These are phyloP conservation scores for Cantharis lateralis DNA, from an alignment of 2,888 invertebrate genomes.

Conservation along the genomic window DNA sequence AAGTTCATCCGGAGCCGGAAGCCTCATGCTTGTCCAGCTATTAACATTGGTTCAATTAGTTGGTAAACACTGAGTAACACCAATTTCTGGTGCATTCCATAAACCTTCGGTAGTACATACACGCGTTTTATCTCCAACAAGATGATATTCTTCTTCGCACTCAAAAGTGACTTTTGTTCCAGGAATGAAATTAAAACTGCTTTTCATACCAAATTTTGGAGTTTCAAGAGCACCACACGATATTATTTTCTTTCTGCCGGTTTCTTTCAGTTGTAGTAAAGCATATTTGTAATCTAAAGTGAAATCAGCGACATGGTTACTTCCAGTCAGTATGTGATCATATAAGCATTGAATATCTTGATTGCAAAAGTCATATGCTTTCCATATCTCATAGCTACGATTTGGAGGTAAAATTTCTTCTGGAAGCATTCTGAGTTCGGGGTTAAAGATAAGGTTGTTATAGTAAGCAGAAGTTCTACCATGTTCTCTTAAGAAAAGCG, in stretches of 20 bases:
- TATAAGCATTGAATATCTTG: constrained; percentile 74
- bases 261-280: constrained; percentile 50
- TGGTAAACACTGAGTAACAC: constrained; percentile 84
- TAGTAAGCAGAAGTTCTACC: constrained; percentile 81
- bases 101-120: constrained; percentile 79
- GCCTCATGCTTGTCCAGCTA: too few species aligned
- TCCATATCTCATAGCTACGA: constrained; percentile 65
- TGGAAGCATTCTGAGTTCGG: constrained; percentile 73
- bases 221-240: constrained; percentile 90
- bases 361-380: constrained; percentile 75
- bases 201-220: constrained; percentile 87
- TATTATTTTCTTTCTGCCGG: constrained; percentile 61
- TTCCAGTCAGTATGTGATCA: constrained; percentile 84
- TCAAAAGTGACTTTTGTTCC: constrained; percentile 88
- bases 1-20: too few species aligned
- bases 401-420: constrained; percentile 75
- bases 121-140: constrained; percentile 82
- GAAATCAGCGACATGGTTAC: constrained; percentile 83
- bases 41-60: too few species aligned
- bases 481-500: constrained; percentile 79
- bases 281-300: constrained; percentile 81
- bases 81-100: constrained; percentile 85
- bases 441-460: constrained; percentile 76
- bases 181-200: constrained; percentile 86
- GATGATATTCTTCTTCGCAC: constrained; percentile 86